Evolutionary conservation across 2,113 vertebrate genomes (phyloP).

Genomic region (Oncorhynchus gorbuscha): DNA sequence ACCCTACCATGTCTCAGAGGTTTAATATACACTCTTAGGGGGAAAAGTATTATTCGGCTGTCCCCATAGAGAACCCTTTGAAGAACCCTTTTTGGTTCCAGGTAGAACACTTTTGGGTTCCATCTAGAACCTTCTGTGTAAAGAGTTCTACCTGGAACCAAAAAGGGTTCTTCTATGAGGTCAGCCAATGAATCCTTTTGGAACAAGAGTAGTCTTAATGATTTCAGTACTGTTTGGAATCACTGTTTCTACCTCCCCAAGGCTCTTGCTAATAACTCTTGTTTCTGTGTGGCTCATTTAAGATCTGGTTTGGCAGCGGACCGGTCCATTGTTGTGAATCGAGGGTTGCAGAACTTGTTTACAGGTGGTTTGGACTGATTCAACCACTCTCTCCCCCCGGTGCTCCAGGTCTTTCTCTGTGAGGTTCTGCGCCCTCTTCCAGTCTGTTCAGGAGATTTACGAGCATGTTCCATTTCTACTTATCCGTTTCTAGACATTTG

Average conservation of each 20-base stretch:
- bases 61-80: no score
- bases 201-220: neutral
- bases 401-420: neutral
- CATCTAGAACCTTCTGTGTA: no score
- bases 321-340: neutral
- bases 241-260: neutral
- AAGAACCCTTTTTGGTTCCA: no score
- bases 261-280: neutral
- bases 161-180: no score
- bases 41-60: no score
- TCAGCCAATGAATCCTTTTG: no score
- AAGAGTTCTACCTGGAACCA: no score
- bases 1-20: neutral
- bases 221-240: neutral
- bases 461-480: neutral
- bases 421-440: neutral
- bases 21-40: neutral
- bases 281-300: neutral
- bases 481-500: constrained; percentile 9
- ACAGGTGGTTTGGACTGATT: constrained; percentile 9
- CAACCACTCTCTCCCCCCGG: neutral
- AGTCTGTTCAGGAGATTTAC: constrained; percentile 14
- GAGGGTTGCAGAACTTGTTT: constrained; percentile 10
- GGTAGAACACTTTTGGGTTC: no score
- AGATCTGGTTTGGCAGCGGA: neutral